These are phyloP conservation scores for Drosophila yooni DNA, from an alignment of 2,888 invertebrate species.

Conservation along the genomic window DNA sequence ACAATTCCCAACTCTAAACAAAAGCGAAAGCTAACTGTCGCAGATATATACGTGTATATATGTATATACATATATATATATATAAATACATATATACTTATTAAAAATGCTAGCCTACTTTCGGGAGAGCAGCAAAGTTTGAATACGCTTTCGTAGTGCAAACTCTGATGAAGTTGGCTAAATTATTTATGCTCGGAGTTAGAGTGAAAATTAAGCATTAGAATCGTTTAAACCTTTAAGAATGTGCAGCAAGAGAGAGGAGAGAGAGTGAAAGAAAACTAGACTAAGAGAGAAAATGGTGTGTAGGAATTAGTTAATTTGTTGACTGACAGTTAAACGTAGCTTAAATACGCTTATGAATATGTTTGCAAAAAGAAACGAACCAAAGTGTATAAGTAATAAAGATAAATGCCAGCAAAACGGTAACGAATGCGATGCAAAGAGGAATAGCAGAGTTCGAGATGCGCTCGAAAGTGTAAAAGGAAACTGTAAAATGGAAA, in stretches of 20 bases:
- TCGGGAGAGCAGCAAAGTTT: constrained; percentile 2
- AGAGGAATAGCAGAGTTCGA: background rate
- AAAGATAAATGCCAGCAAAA: background rate
- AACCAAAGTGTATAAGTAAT: background rate
- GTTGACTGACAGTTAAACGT: background rate
- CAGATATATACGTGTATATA: constrained; percentile 1
- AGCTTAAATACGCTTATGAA: background rate
- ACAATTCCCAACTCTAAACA: constrained; percentile 1
- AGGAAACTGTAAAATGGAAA: background rate
- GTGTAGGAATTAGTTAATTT: background rate
- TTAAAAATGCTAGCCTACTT: constrained; percentile 63
- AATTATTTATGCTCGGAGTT: background rate
- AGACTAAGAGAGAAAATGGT: background rate
- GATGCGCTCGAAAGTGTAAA: background rate
- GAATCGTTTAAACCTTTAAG: background rate
- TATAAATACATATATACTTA: constrained; percentile 33
- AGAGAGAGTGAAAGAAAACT: background rate
- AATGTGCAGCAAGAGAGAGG: background rate
- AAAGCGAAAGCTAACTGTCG: constrained; percentile 56
- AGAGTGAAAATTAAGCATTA: background rate
- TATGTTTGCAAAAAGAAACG: background rate
- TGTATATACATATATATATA: constrained; percentile 24
- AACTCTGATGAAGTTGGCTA: background rate
- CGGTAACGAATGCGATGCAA: constrained; percentile 21
- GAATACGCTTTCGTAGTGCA: constrained; percentile 15